Base-by-base conservation (phyloP, 1,140 invertebrate species). In the Protaetia brevitarsis region DNA sequence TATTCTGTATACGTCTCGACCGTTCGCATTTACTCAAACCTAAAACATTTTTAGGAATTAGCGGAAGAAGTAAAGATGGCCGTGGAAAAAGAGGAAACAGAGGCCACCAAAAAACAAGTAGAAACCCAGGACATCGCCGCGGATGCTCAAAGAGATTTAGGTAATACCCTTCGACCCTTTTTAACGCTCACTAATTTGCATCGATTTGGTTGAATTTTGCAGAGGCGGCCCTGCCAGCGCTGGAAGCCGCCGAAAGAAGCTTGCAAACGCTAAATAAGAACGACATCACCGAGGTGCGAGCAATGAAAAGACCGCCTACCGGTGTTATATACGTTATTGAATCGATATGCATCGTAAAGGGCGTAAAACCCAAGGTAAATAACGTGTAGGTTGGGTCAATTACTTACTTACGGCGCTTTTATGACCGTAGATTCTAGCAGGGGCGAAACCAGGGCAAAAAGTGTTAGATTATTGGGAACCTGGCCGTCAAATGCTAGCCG, bases 341-440 rank as follows among this genome's bases (percentile, higher is more conserved):
- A 73, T 83, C 89, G 27, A 86, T 92, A 21, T 91, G 89, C 73
- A 90, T 91, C 58, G 86, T 91, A 57, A 91, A 89, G 68, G 82
- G 85, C 67, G 83, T 90, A 16, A 87, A 88, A 73, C 88, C 88
- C 1, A 89, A 86, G 81, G 84, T 85, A 71, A 16, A 4, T 37
- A 60, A 13, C 10, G 2, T 41, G 2, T 29, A 8, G 7, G 4
- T 23, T 16, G 7, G 8, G 23, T 23, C 10, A 58, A 26, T 26
- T 7, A 26, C 5, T 8, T 51, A n/a, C 5, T 26, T 26, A 4
- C 5, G 45, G 26, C 7, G 16, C 11, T 57, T 60, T 23, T 7
- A n/a, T 45, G 36, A 51, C 11, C n/a, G 10, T 62, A 63, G 37
- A 34, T 66, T 80, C 65, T 82, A 2, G 72, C 81, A 37, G 85